Evolutionary conservation across 2,113 vertebrate genomes (phyloP).

Genomic region (Heterochromis multidens): DNA sequence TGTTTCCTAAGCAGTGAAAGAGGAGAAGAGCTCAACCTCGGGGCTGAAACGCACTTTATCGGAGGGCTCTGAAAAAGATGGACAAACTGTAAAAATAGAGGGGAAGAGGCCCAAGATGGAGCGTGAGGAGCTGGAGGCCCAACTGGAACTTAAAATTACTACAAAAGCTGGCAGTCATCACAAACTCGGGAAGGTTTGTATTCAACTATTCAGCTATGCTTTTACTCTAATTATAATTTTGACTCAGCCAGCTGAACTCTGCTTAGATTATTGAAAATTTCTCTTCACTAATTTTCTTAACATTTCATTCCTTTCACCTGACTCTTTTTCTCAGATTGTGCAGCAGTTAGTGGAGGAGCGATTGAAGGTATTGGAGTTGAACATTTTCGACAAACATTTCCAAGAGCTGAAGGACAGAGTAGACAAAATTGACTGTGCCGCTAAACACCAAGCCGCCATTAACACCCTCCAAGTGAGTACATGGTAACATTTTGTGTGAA

Average conservation of each 20-base stretch:
- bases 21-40: conserved; percentile 48
- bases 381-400: conserved; percentile 86
- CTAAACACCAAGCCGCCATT: conserved; percentile 88
- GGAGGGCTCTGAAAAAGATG: conserved; percentile 54
- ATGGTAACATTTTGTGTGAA: neutral
- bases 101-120: conserved; percentile 76
- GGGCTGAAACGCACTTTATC: conserved; percentile 75
- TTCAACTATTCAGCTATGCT: neutral
- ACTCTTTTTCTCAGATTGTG: conserved; percentile 79
- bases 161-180: conserved; percentile 83
- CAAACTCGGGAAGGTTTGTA: conserved; percentile 88
- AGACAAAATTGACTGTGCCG: conserved; percentile 88
- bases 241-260: neutral
- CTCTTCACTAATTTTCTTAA: neutral
- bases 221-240: neutral
- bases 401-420: conserved; percentile 89
- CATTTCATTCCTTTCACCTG: neutral
- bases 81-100: conserved; percentile 48
- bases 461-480: conserved; percentile 85
- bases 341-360: conserved; percentile 89
- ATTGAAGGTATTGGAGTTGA: conserved; percentile 80
- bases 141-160: conserved; percentile 92
- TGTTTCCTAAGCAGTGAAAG: conserved; percentile 19
- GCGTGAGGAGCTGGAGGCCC: conserved; percentile 80
- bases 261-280: neutral